Base-by-base conservation (phyloP, 2,113 vertebrate species). In the Narcine bancroftii region DNA sequence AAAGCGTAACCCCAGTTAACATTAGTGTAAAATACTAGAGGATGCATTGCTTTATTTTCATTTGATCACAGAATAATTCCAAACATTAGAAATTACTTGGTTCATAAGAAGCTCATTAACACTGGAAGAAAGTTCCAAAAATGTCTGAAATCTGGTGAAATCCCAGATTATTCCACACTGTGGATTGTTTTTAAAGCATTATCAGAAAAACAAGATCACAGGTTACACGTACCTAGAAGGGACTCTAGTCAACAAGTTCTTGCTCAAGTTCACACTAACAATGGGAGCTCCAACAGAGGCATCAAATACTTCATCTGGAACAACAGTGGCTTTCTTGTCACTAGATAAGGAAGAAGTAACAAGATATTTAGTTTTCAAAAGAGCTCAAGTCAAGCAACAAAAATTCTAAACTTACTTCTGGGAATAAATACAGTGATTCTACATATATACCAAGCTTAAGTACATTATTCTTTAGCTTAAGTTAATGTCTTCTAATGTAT, bases 181-280 rank as follows among this genome's bases (percentile, higher is more conserved):
- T 50, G 21, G 24, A 6, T 39, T 6, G 1, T 45, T 36, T 0
- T 0, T 2, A 0, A 36, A 24, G 3, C 0, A 36, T 15, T 0
- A 29, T 19, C n/a, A 26, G 0, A 50, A 73, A 53, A 92, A 92
- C 50, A 81, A 72, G 71, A 65, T 69, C 91, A 83, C 85, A 92
- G 17, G 73, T 4, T 91, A 6, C 56, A 10, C 93, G 53, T 96
- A 99, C 98, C 98, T 97, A 0, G 95, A 47, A 11, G 98, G 98
- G 45, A 98, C 79, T 89, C 95, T 94, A 26, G 92, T 95, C 39
- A 99, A 96, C 93, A 96, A 96, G 93, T 99, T 99, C 95, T 96
- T 99, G 96, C 98, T 98, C 95, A 99, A 98, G 95, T 99, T 97
- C 81, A 97, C 81, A 0, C 94, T 96, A 92, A 94, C 79, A 85